Conservation (phyloP, 2,888 invertebrate species). For the Eristalis arbustorum region DNA sequence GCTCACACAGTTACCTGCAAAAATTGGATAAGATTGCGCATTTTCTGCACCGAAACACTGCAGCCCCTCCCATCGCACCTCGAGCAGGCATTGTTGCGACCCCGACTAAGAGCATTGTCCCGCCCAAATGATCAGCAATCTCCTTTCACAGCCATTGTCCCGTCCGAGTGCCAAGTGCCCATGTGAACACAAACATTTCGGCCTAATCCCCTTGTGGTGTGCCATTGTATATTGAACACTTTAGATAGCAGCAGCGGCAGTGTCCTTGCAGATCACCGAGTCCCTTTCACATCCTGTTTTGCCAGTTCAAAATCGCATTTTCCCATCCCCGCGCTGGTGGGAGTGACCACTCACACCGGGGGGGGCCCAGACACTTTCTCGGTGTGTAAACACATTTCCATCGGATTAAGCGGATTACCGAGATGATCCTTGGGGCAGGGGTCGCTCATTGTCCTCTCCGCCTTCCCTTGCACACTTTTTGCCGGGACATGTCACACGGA, state of each 20-base stretch:
- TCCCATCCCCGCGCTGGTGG: conserved; percentile 48
- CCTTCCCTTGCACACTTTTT: conserved; percentile 16
- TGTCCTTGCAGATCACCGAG: conserved; percentile 43
- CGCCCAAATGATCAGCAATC: conserved; percentile 56
- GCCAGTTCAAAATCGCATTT: conserved; percentile 57
- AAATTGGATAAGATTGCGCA: not conserved
- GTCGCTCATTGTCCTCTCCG: conserved; percentile 30
- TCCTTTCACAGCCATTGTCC: conserved; percentile 29
- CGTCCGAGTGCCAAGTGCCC: conserved; percentile 33
- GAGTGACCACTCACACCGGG: conserved; percentile 63
- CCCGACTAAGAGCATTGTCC: conserved; percentile 38
- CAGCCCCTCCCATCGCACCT: not conserved
- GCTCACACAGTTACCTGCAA: not conserved
- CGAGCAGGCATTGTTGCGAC: not conserved
- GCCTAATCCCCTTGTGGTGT: conserved; percentile 29
- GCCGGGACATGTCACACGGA: conserved; percentile 46
- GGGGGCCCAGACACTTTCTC: conserved; percentile 26
- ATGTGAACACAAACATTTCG: conserved; percentile 23
- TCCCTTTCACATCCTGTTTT: conserved; percentile 26
- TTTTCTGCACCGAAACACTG: not conserved
- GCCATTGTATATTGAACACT: conserved; percentile 46
- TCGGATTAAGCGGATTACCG: conserved; percentile 63
- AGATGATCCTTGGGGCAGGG: conserved; percentile 1
- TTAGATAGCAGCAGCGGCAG: conserved; percentile 61
- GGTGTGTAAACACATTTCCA: conserved; percentile 64